These are phyloP conservation scores for Eleutherodactylus coqui DNA, from an alignment of 2,797 vertebrate genomes.

Conservation along the genomic window DNA sequence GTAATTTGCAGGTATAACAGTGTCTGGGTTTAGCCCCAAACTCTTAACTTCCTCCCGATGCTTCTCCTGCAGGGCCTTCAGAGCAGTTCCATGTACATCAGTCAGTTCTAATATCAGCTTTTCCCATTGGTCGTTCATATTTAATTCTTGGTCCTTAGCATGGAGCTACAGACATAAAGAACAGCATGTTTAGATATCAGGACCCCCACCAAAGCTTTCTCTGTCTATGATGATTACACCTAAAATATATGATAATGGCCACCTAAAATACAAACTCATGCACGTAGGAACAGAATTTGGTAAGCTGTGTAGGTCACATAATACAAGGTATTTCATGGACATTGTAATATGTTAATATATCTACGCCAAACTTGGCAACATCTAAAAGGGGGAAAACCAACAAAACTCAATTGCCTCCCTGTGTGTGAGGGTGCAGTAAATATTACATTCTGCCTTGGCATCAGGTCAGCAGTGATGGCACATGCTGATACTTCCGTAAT, in stretches of 20 bases:
- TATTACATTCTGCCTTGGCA: neutral
- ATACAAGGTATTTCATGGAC: neutral
- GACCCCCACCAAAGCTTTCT: neutral
- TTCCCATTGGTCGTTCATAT: neutral
- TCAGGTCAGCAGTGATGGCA: too few species aligned
- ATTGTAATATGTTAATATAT: neutral
- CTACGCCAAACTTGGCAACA: too few species aligned
- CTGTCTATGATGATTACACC: too few species aligned
- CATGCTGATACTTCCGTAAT: too few species aligned
- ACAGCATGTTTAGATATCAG: neutral
- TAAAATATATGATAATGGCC: too few species aligned
- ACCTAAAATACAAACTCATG: neutral
- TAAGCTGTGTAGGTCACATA: neutral
- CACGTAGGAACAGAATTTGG: neutral
- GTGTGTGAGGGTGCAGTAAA: neutral
- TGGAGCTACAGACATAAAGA: neutral
- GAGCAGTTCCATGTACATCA: constrained; percentile 41
- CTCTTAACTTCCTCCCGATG: constrained; percentile 62
- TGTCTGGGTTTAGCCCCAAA: neutral
- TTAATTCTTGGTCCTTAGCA: neutral
- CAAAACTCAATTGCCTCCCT: too few species aligned
- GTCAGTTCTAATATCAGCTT: constrained; percentile 58
- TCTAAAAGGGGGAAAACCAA: too few species aligned
- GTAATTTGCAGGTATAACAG: constrained; percentile 33
- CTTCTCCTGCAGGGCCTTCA: constrained; percentile 53